Base-by-base conservation (phyloP, 1,140 invertebrate species). In the Adoxophyes honmai region DNA sequence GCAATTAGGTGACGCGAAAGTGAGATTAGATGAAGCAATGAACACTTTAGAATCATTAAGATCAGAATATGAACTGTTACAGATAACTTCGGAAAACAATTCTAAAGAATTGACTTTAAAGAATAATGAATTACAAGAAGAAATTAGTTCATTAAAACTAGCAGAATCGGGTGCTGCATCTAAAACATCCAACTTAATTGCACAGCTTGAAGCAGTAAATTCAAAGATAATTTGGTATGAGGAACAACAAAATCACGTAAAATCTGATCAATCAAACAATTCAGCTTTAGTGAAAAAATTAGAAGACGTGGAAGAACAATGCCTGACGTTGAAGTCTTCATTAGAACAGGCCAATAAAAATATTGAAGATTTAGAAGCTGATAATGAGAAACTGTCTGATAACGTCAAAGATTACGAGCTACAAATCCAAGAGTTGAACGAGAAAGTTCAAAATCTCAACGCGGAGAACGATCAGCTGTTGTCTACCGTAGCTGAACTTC, bases 381-480 rank as follows among this genome's bases (percentile, higher is more conserved):
- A 44, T 35, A 57, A 53, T 14, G 8, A 10, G n/a, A 60, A 37
- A 28, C 38, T 55, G 36, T 4, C 10, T n/a, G 37, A 8, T 39
- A 73, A 58, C 82, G 77, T 54, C 38, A 44, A 60, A 37, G 44
- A 70, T 38, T 66, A 78, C 64, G 52, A 75, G 58, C 54, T 57
- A 6, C 54, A 78, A 69, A 70, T 82, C 38, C 60, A 44, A 21
- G 68, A 89, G 36, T 44, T 82, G 13, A 74, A 70, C 54, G 51
- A 48, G 5, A 76, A 80, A 72, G 38, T 86, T 38, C 55, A 78
- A 56, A 72, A 86, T 53, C 63, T 90, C 0, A 88, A 84, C 54
- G 63, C 70, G 7, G 79, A 89, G 66, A 83, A 92, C 62, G 73
- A 88, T 36, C 75, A 82, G 66, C 69, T 86, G 15, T 55, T 89